Evolutionary conservation across 2,113 vertebrate species (phyloP).

Genomic region (Alosa alosa): DNA sequence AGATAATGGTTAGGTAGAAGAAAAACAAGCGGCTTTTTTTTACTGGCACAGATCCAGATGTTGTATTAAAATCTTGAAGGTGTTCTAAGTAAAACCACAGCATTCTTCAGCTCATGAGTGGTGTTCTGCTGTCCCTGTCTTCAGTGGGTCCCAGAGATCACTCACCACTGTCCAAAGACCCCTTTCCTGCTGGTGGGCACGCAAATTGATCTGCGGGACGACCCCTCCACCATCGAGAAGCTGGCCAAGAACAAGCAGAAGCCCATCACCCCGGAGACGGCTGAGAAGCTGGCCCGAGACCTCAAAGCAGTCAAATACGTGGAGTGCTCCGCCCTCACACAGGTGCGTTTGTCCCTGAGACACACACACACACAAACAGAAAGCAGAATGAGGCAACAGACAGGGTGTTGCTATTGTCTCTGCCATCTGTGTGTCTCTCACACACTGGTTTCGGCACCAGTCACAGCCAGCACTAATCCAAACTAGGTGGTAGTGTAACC

Average conservation of each 20-base stretch:
- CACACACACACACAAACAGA: not conserved
- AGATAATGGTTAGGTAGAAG: not conserved
- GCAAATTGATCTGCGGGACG: conserved; percentile 96
- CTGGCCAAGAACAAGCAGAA: conserved; percentile 99
- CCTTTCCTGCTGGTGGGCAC: conserved; percentile 98
- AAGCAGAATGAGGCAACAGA: not conserved
- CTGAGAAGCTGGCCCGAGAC: conserved; percentile 94
- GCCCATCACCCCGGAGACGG: conserved; percentile 95
- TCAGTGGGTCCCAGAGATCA: conserved; percentile 93
- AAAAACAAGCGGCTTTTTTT: not conserved
- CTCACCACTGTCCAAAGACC: conserved; percentile 90
- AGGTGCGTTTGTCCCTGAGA: conserved; percentile 74
- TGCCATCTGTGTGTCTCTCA: not conserved
- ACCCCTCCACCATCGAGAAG: conserved; percentile 98
- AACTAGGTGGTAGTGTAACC: not conserved
- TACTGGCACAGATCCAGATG: not conserved
- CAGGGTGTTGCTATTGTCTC: not conserved
- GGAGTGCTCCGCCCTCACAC: conserved; percentile 97
- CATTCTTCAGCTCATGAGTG: not conserved
- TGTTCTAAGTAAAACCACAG: not conserved
- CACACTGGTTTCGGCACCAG: not conserved
- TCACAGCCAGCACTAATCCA: not conserved
- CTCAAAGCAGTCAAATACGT: conserved; percentile 99
- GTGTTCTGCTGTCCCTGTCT: conserved; percentile 19
- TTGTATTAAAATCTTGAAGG: not conserved